Base-by-base conservation (phyloP, 2,113 vertebrate species). In the Colius striatus region DNA sequence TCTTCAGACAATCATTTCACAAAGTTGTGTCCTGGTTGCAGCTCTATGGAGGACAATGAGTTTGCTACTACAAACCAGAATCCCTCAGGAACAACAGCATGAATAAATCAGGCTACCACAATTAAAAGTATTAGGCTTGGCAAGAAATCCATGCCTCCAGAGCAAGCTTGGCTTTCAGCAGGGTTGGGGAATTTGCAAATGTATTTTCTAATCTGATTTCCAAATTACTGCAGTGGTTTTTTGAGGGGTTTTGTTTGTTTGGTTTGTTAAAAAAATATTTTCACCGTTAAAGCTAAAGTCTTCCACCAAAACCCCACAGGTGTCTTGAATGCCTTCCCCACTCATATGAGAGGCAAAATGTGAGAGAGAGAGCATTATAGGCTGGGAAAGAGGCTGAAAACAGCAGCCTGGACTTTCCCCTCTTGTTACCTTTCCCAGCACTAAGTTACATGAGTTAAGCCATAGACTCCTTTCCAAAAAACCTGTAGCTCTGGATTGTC, bases 41-140 rank as follows among this genome's bases (percentile, higher is more conserved):
- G 82, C 22, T 34, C 17, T 92, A 30, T 30, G 34, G 61, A 93
- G 45, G 72, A 84, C 68, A 78, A 21, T 1, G 2, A 30, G 30
- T 80, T 90, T 92, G 76, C 86, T 94, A 68, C 80, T 87, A 77
- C 57, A 92, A 88, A 94, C 57, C 53, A 95, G 57, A 86, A 70
- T 20, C 76, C 61, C 36, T 54, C 0, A 4, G 62, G 79, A 87
- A 71, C 21, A 65, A n/a, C 18, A 84, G 57, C 43, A 70, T 34
- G 60, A 95, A 89, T 89, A 94, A 91, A 89, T 95, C 85, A 85
- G 78, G 76, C 48, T 41, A 85, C 60, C 57, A 89, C 30, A 78
- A 79, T 84, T 93, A 61, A 50, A 92, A 94, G 29, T 87, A 84
- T 92, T 80, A 47, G 25, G 50, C 61, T 92, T 96, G 90, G 85